A percentile compares a stretch with the other conserved stretches of the same genome.
Evolutionary conservation across 2,797 vertebrate genomes (phyloP).

Genomic region (Lagodon rhomboides): DNA sequence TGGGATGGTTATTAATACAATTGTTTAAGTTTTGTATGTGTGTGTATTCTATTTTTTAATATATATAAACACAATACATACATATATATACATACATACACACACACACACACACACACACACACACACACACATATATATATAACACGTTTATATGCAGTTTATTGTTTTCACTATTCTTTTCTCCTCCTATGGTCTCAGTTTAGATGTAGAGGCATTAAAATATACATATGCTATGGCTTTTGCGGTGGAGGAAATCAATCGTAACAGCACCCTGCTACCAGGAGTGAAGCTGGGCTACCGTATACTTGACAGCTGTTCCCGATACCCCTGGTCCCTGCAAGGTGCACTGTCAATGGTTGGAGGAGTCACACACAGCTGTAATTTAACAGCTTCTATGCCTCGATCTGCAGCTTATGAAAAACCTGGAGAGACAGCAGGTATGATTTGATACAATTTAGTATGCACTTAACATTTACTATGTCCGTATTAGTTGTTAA

Average conservation of each 20-base stretch:
- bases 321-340: slow-evolving; percentile 64
- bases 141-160: too few species aligned
- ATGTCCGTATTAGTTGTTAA: background rate
- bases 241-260: slow-evolving; percentile 82
- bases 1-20: too few species aligned
- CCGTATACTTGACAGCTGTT: slow-evolving; percentile 66
- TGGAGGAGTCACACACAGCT: slow-evolving; percentile 54
- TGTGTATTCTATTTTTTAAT: too few species aligned
- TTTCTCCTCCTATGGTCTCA: slow-evolving; percentile 34
- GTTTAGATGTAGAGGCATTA: slow-evolving; percentile 70
- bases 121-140: too few species aligned
- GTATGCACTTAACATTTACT: too few species aligned
- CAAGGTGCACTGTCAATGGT: slow-evolving; percentile 59
- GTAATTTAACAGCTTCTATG: slow-evolving; percentile 19
- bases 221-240: slow-evolving; percentile 74
- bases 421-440: background rate
- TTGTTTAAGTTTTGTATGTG: too few species aligned
- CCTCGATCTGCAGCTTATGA: background rate
- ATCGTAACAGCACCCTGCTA: slow-evolving; percentile 61
- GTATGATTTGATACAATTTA: slow-evolving; percentile 13
- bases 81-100: too few species aligned
- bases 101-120: too few species aligned
- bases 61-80: too few species aligned
- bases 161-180: background rate
- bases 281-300: slow-evolving; percentile 74